phyloP scores from a whole-genome alignment of 2,888 invertebrate species.

The Itoplectis maculator region DNA sequence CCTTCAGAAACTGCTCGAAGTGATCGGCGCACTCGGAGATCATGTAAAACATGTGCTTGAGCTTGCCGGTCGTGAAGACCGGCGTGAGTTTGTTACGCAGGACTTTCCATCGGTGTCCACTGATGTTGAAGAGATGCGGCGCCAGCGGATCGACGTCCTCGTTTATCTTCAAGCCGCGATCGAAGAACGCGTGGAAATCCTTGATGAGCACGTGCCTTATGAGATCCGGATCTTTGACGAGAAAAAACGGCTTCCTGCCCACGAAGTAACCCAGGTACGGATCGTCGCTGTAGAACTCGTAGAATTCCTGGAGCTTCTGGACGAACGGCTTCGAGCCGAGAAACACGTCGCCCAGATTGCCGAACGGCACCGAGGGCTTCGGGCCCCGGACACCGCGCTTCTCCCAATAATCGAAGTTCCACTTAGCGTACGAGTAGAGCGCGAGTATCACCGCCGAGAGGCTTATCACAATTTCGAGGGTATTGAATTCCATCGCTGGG shows the following conservation, averaged over 20 bases:
- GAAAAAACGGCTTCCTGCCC: slow-evolving; percentile 79
- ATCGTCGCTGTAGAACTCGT: slow-evolving; percentile 60
- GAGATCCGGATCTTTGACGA: slow-evolving; percentile 82
- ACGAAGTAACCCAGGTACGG: slow-evolving; percentile 83
- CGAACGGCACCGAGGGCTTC: slow-evolving; percentile 79
- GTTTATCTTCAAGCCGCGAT: slow-evolving; percentile 80
- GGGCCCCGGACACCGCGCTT: slow-evolving; percentile 75
- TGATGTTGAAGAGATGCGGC: slow-evolving; percentile 83
- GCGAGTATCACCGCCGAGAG: slow-evolving; percentile 7
- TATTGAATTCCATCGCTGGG: slow-evolving; percentile 33
- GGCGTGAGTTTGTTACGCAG: slow-evolving; percentile 85
- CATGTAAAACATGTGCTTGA: slow-evolving; percentile 85
- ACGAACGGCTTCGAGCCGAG: slow-evolving; percentile 35
- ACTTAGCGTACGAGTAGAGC: slow-evolving; percentile 48
- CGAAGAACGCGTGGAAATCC: slow-evolving; percentile 81
- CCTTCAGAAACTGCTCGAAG: slow-evolving; percentile 83
- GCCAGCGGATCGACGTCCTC: slow-evolving; percentile 84
- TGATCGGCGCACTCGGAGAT: slow-evolving; percentile 84
- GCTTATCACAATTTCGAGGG: slow-evolving; percentile 32
- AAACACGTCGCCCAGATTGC: slow-evolving; percentile 79
- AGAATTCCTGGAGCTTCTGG: slow-evolving; percentile 57
- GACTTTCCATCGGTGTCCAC: slow-evolving; percentile 86
- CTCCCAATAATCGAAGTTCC: slow-evolving; percentile 65
- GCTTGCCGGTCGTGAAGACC: slow-evolving; percentile 85
- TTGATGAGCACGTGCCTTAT: slow-evolving; percentile 82